Evolutionary conservation across 2,888 invertebrate genomes (phyloP), one percentile per base, ranked within the genome.

Genomic region (Stenurella melanura): DNA sequence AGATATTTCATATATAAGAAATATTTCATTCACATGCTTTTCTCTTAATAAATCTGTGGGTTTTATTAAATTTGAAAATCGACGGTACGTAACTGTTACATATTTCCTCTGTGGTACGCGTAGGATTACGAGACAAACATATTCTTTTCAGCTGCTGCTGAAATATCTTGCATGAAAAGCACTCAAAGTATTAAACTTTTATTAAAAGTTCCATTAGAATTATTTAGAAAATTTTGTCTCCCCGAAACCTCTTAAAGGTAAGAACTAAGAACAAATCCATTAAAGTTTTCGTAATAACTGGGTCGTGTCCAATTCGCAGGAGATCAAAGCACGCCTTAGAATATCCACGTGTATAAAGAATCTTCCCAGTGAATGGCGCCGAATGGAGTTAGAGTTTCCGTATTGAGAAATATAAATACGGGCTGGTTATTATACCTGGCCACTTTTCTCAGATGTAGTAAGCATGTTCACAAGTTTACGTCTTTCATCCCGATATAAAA

Each of bases 161-260:
- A 18, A 69, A 19, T n/a, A 30, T 19, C 21, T 60, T 17, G 42
- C 21, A 58, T 42, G 21, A 34, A 61, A 70, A 70, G 70, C 70
- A 70, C 70, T 70, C 50, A 70, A 70, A 70, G 70, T 70, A 70
- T 70, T 70, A 70, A 70, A 70, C 60, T 70, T 70, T 70, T 58
- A 70, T 42, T 70, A 42, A 42, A 70, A 60, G 70, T 70, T 70
- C 56, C 70, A 60, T 70, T 70, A 30, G 70, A 70, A 70, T 70
- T 70, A 69, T 70, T 60, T 70, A 38, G 42, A 50, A 60, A 70
- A 70, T 70, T 60, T 56, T 60, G 18, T 18, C 34, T 21, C 11
- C 60, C 54, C n/a, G 17, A 42, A 60, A 60, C 60, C 70, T 60
- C 17, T 73, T 38, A 26, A 57, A 64, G 73, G 64, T 73, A 66